phyloP scores from a whole-genome alignment of 1,140 invertebrate genomes.

The Trichogramma pretiosum region DNA sequence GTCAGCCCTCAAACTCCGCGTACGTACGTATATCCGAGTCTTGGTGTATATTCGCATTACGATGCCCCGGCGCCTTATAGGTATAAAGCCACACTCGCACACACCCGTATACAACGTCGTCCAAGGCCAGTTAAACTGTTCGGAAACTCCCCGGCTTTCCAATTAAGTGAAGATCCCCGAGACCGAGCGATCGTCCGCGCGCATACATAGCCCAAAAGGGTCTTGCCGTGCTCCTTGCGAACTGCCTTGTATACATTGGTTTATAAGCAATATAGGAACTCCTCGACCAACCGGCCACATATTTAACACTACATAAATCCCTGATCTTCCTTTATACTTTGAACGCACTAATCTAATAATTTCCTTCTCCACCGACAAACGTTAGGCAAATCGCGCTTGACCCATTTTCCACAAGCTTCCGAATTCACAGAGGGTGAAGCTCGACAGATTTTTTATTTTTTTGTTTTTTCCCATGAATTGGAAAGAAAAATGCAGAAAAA shows the following conservation, averaged over 20 bases:
- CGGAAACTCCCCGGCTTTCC: conserved; percentile 44
- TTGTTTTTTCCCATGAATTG: background rate
- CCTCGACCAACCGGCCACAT: conserved; percentile 40
- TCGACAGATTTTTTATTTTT: background rate
- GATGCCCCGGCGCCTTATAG: too few relatives aligned
- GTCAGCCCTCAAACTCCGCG: conserved; percentile 2
- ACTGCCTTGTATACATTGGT: too few relatives aligned
- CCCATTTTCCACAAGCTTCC: background rate
- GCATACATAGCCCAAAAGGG: too few relatives aligned
- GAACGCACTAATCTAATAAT: conserved; percentile 36
- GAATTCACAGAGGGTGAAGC: background rate
- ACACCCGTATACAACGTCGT: too few relatives aligned
- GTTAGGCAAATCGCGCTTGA: background rate
- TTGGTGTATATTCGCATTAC: too few relatives aligned
- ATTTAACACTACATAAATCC: conserved; percentile 48
- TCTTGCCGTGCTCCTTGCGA: too few relatives aligned
- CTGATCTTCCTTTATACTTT: conserved; percentile 26
- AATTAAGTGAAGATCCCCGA: conserved; percentile 43
- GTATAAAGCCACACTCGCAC: too few relatives aligned
- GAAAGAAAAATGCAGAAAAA: background rate
- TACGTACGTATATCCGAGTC: too few relatives aligned
- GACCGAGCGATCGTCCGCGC: conserved; percentile 24
- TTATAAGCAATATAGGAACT: too few relatives aligned
- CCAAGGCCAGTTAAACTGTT: conserved; percentile 46
- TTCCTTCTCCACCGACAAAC: conserved; percentile 23